phyloP scores from a whole-genome alignment of 2,888 invertebrate species.

The Coelopa pilipes region DNA sequence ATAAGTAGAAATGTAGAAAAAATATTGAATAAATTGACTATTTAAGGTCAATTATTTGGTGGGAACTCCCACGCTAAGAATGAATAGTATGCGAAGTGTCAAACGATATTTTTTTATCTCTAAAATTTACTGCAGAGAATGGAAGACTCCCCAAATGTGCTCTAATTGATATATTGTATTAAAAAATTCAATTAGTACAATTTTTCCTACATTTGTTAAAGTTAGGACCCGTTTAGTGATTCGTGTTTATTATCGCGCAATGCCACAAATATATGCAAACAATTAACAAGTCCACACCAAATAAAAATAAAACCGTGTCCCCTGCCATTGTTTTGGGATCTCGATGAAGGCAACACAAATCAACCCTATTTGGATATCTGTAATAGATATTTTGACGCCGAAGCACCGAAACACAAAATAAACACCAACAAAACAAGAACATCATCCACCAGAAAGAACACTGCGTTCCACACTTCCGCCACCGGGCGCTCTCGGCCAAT shows the following conservation, averaged over 20 bases:
- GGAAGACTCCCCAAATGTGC: too few relatives aligned
- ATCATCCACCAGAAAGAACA: constrained; percentile 26
- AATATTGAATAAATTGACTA: too few relatives aligned
- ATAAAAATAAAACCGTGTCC: constrained; percentile 35
- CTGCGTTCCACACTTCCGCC: constrained; percentile 1
- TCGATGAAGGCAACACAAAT: constrained; percentile 41
- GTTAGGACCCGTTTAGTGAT: background rate
- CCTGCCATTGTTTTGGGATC: constrained; percentile 44
- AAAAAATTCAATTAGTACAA: too few relatives aligned
- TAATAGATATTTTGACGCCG: constrained; percentile 65
- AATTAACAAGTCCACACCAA: constrained; percentile 39
- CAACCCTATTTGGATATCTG: constrained; percentile 62
- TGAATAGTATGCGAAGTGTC: too few relatives aligned
- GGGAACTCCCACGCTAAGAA: too few relatives aligned
- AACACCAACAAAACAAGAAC: constrained; percentile 52
- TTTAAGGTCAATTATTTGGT: too few relatives aligned
- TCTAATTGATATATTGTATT: too few relatives aligned
- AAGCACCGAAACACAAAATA: constrained; percentile 61
- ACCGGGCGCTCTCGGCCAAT: constrained; percentile 15
- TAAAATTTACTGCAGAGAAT: too few relatives aligned
- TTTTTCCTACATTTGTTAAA: too few relatives aligned
- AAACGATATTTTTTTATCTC: too few relatives aligned
- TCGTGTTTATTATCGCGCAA: constrained; percentile 32
- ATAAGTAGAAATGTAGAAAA: too few relatives aligned
- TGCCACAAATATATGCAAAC: constrained; percentile 39